Percentiles rank a stretch among this genome's conserved stretches.
phyloP scores from a whole-genome alignment of 2,888 invertebrate genomes.

The Lasioglossum calceatum region DNA sequence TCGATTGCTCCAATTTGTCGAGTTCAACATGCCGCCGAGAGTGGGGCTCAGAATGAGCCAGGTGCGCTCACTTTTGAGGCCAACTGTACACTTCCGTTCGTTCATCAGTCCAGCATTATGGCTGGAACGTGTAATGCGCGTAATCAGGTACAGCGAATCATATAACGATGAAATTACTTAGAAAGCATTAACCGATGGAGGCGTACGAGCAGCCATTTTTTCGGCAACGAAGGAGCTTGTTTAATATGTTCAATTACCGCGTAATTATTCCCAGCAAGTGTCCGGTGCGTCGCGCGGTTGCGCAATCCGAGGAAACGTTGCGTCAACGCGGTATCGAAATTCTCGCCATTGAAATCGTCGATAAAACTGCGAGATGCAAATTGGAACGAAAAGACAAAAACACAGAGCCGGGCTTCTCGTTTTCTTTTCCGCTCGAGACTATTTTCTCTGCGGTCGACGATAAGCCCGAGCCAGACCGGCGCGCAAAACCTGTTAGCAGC shows the following conservation, averaged over 20 bases:
- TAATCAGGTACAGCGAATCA: slow-evolving; percentile 27
- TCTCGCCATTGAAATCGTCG: not conserved
- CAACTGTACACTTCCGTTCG: slow-evolving; percentile 29
- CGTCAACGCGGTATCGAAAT: not conserved
- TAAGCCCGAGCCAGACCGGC: slow-evolving; percentile 13
- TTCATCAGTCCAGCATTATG: slow-evolving; percentile 28
- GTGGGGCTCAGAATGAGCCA: not conserved
- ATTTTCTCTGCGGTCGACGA: not conserved
- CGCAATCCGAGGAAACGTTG: not conserved
- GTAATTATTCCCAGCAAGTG: not conserved
- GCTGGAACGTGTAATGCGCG: slow-evolving; percentile 14
- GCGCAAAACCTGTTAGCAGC: slow-evolving; percentile 55
- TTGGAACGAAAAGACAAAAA: not conserved
- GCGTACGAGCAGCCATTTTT: not conserved
- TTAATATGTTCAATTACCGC: not conserved
- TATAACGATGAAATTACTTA: slow-evolving; percentile 34
- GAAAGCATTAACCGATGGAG: slow-evolving; percentile 10
- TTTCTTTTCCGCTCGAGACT: slow-evolving; percentile 5
- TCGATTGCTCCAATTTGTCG: not conserved
- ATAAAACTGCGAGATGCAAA: not conserved
- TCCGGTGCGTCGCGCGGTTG: not conserved
- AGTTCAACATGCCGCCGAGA: not conserved
- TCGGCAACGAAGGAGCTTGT: not conserved
- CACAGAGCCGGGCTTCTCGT: not conserved
- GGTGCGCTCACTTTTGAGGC: slow-evolving; percentile 18